phyloP scores from a whole-genome alignment of 2,888 invertebrate species.

The Homarus gammarus region DNA sequence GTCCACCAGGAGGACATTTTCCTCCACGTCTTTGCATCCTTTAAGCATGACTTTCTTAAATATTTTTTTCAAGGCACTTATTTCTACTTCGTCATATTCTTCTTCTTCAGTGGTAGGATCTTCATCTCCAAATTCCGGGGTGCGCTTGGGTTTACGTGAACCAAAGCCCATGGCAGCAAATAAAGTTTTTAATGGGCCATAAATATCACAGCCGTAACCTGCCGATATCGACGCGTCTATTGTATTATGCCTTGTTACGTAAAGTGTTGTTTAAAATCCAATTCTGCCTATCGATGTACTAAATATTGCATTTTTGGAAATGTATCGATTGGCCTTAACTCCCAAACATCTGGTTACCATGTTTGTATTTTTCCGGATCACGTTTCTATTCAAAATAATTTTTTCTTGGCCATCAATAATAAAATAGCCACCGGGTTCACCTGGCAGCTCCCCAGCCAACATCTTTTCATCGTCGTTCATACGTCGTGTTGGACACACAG shows the following conservation, averaged over 20 bases:
- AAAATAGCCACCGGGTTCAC: constrained; percentile 25
- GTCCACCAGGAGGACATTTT: background rate
- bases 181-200: background rate
- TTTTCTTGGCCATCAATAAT: constrained; percentile 8
- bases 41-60: background rate
- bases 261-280: background rate
- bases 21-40: background rate
- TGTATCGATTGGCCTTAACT: background rate
- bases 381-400: background rate
- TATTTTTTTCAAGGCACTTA: background rate
- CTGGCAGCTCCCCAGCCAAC: background rate
- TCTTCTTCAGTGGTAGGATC: background rate
- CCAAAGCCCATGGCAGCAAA: background rate
- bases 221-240: background rate
- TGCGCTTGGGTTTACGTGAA: too few relatives aligned
- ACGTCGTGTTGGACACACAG: background rate
- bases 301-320: background rate
- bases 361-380: constrained; percentile 12
- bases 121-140: too few relatives aligned
- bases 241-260: background rate
- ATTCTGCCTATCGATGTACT: background rate
- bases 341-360: background rate
- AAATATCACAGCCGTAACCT: background rate
- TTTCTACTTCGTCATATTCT: background rate
- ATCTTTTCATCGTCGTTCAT: background rate